Base-by-base conservation (phyloP, 2,113 vertebrate species). In the Antechinus flavipes region DNA sequence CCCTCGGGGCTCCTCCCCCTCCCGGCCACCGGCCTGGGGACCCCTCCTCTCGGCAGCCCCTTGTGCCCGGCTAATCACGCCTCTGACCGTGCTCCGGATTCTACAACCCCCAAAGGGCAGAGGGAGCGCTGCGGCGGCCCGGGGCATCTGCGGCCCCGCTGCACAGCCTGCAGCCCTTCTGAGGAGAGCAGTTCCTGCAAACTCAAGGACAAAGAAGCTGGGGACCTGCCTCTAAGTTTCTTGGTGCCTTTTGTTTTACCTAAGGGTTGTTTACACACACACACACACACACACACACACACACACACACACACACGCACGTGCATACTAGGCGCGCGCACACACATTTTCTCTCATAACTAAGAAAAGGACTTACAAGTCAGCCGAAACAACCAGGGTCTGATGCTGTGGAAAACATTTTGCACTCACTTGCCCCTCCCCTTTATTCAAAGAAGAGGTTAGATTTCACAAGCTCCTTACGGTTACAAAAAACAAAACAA, bases 41-140 rank as follows among this genome's bases (percentile, higher is more conserved):
- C 91, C 50, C n/a, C 61, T 96, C n/a, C 61, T 96, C 46, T 92
- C 90, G 47, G 90, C 25, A 93, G 30, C 93, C 50, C 89, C 27
- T 53, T 47, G 54, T 50, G 92, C 91, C 93, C 49, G 27, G 49
- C 49, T 95, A 92, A 96, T 95, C 89, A 94, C n/a, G 58, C 91
- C 94, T 54, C 22, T 95, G 95, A 58, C 56, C 50, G 94, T 56
- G 58, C 95, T 93, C 84, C 96, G 0, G 0, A 76, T 76, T 23
- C 46, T 4, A 54, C 53, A 61, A 94, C 96, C 94, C 76, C 92
- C 84, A 1, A 0, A n/a, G 90, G 1, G 94, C 56, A 3, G 0
- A 52, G 92, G 49, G 42, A 91, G 55, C 35, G 84, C 52, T 53
- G 7, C 90, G 93, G 22, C 47, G 50, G 54, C 92, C 92, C 30